Evolutionary conservation across 1,140 invertebrate genomes (phyloP).

Genomic region (Eciton burchellii): DNA sequence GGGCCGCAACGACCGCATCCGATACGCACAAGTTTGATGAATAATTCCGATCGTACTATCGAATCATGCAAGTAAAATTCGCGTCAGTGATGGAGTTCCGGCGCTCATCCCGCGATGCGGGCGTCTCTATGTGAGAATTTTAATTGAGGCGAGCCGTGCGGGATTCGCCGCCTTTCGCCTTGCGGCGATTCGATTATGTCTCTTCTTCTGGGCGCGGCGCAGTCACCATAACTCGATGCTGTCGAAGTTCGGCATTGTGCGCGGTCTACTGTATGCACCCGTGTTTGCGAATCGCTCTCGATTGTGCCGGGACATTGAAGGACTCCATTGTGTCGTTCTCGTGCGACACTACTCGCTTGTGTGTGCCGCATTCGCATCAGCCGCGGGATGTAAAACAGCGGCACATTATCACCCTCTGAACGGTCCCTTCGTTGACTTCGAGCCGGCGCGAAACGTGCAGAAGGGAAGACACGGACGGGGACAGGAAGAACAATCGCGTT

Average conservation of each 20-base stretch:
- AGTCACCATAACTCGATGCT: conserved; percentile 11
- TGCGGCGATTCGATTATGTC: conserved; percentile 41
- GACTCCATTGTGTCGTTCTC: conserved; percentile 58
- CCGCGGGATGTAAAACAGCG: conserved; percentile 37
- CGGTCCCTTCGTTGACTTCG: conserved; percentile 54
- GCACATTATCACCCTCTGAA: conserved; percentile 45
- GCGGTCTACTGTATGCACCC: not conserved
- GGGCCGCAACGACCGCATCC: not conserved
- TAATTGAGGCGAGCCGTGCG: conserved; percentile 12
- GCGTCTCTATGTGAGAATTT: conserved; percentile 19
- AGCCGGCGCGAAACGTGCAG: not conserved
- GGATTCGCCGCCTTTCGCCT: conserved; percentile 9
- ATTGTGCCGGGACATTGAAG: conserved; percentile 64
- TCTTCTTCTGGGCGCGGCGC: not conserved
- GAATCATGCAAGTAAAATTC: not conserved
- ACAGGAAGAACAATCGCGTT: not conserved
- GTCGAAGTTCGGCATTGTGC: conserved; percentile 49
- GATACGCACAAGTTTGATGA: too few species aligned
- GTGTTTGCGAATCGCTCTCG: conserved; percentile 68
- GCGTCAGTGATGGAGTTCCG: conserved; percentile 3
- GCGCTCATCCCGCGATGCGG: not conserved
- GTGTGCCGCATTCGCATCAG: conserved; percentile 53
- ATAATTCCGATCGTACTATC: not conserved
- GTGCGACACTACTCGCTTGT: not conserved
- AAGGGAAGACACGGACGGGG: not conserved